Evolutionary conservation across 2,113 vertebrate genomes (phyloP), one percentile per base, ranked within the genome.

Genomic region (Promerops cafer): DNA sequence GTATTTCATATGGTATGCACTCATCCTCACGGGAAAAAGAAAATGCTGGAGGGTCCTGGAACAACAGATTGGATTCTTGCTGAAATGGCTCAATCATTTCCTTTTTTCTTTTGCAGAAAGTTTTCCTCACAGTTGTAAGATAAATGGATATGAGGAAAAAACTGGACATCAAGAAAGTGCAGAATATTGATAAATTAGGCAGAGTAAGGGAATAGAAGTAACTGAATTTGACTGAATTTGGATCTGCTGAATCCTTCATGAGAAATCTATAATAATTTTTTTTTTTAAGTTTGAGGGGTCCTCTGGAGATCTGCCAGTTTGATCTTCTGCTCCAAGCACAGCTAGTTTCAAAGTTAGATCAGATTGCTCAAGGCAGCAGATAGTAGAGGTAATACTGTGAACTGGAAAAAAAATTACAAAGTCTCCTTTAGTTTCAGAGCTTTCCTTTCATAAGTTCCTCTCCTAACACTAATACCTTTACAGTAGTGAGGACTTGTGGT

Each of bases 41-140:
- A 97, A 90, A 91, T 94, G 79, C 74, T 93, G 69, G 75, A 87
- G 78, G 52, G 79, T 86, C 89, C 44, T 82, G 82, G 59, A 93
- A 92, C 31, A 91, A 19, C 70, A 91, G 71, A 78, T 45, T 89
- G 81, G 47, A 90, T 90, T 91, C 80, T 53, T 82, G n/a, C 31
- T 88, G 78, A 85, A 94, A 66, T 87, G 54, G 64, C 69, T 90
- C 52, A 13, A 2, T 83, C 14, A 0, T 82, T 95, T 91, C 89
- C 47, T 78, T 88, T 89, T 68, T 83, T 23, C 22, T 56, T 93
- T 61, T 42, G 49, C 60, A 75, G 30, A 56, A 88, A 71, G 21
- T 77, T 93, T 94, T 84, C 65, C 45, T 90, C 75, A 72, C 10
- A 16, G 42, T 45, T 84, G 27, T 65, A 82, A 70, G 44, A 44